phyloP scores from a whole-genome alignment of 2,113 vertebrate genomes.

The Emydocephalus ijimae region DNA sequence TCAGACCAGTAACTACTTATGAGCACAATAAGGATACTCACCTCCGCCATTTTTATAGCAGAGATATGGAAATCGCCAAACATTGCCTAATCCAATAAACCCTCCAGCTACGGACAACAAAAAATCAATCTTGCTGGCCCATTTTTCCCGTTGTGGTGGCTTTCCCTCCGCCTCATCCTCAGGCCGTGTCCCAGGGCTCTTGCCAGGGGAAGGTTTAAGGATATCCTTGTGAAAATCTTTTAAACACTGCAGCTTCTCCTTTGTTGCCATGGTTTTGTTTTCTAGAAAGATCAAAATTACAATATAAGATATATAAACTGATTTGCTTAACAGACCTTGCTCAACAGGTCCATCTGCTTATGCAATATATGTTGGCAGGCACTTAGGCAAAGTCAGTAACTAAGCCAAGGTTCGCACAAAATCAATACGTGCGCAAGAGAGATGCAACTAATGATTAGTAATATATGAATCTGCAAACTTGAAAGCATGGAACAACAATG shows the following conservation, averaged over 20 bases:
- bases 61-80: conserved; percentile 98
- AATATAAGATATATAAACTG: conserved; percentile 15
- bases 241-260: conserved; percentile 95
- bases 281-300: conserved; percentile 21
- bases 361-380: neutral
- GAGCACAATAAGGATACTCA: conserved; percentile 57
- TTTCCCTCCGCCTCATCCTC: conserved; percentile 97
- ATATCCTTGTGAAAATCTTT: conserved; percentile 99
- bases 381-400: neutral
- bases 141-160: conserved; percentile 91
- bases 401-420: neutral
- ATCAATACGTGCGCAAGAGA: neutral
- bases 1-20: neutral
- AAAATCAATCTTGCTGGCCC: conserved; percentile 98
- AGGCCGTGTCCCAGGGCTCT: conserved; percentile 91
- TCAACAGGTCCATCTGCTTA: neutral
- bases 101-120: conserved; percentile 95
- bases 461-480: neutral
- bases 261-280: conserved; percentile 85
- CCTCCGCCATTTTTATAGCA: conserved; percentile 99
- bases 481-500: neutral
- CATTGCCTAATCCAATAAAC: conserved; percentile 95
- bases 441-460: conserved; percentile 5
- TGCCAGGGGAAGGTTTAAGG: conserved; percentile 93
- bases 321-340: neutral